Evolutionary conservation across 2,113 vertebrate species (phyloP), one percentile per base, ranked within the genome.

Genomic region (Syngnathoides biaculeatus): DNA sequence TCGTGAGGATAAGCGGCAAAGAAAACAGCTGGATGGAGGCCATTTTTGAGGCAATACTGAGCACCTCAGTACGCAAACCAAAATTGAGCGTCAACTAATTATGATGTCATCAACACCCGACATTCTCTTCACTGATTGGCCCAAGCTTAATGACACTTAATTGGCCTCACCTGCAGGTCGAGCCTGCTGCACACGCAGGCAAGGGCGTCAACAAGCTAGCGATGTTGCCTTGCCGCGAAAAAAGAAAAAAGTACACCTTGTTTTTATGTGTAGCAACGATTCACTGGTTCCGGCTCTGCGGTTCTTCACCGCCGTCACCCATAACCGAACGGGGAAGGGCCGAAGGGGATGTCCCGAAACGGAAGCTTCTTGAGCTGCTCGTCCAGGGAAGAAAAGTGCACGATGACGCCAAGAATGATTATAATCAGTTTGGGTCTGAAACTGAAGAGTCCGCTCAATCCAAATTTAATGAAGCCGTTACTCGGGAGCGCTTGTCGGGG

Each of bases 191-290:
- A 52, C 78, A 15, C 17, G 61, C 45, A 67, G 67, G 74, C 77
- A 62, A 35, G 62, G 20, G 73, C 58, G 7, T 50, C 66, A 48
- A 64, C 55, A 19, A 47, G 27, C 26, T 53, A 43, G 78, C 64
- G 52, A 93, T 92, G 92, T 86, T 92, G 92, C 85, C 79, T 86
- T 72, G 68, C 75, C 45, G 84, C 73, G 64, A 56, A 52, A 78
- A 70, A 43, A 43, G 12, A 61, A 55, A 59, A 58, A 39, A 61
- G 10, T 43, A 22, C 22, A 11, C 24, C 68, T 39, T 63, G 10
- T 67, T 86, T 64, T 52, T 89, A 68, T 71, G 82, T 45, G 1
- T 75, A 38, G 2, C 71, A 38, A 48, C 47, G 1, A 1, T 68
- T 35, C 63, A 66, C 55, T n/a, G 68, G 40, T 74, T 76, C 64